These are phyloP conservation scores for Gallinago nigripennis DNA, from an alignment of 2,797 vertebrate genomes.

Conservation along the genomic window DNA sequence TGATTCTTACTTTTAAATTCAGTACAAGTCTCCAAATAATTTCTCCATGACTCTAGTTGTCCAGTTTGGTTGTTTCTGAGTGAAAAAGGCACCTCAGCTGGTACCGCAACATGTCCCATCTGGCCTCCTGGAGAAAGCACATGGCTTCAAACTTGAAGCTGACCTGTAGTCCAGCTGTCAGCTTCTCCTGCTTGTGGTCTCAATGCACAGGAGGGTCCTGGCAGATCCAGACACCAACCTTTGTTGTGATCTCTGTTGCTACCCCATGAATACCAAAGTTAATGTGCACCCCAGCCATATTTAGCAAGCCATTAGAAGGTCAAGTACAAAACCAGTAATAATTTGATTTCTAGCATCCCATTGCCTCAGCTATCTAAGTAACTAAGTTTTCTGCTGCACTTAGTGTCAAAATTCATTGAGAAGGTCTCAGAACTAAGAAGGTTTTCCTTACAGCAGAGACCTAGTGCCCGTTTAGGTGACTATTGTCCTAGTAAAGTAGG, in stretches of 20 bases:
- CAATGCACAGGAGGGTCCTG: not conserved
- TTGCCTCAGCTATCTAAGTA: not conserved
- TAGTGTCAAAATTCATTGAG: not conserved
- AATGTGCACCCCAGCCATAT: not conserved
- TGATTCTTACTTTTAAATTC: not conserved
- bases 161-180: not conserved
- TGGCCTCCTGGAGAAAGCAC: not conserved
- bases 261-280: not conserved
- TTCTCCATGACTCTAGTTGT: not conserved
- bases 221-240: not conserved
- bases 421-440: not conserved
- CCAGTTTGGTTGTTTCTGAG: not conserved
- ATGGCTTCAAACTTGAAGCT: not conserved
- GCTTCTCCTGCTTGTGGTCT: not conserved
- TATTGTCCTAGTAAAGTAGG: not conserved
- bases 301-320: not conserved
- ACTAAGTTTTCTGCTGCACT: not conserved
- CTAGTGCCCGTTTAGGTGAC: not conserved
- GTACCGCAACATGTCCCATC: not conserved
- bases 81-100: not conserved
- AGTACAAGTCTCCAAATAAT: not conserved
- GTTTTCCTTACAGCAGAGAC: not conserved
- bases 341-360: not conserved
- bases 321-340: not conserved
- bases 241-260: not conserved